Base-by-base conservation (phyloP, 2,113 vertebrate species). In the Hippocampus mohnikei region DNA sequence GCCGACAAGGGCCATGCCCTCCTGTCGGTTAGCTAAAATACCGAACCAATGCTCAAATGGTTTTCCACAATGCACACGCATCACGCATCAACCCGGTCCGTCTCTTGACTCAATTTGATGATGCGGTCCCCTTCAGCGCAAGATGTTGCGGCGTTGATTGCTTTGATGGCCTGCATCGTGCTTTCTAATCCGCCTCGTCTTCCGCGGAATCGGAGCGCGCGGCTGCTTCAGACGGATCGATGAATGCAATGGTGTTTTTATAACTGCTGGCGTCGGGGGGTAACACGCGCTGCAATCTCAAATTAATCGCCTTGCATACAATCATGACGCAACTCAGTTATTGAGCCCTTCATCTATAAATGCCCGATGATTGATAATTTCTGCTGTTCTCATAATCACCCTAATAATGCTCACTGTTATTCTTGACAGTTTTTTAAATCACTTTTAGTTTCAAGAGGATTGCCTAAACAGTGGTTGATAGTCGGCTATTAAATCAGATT, bases 231-330 rank as follows among this genome's bases (percentile, higher is more conserved):
- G 48, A 53, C 12, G 18, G 66, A 67, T 67, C 48, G n/a, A 67
- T 67, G 66, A 53, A 67, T 53, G 48, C 29, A 53, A 67, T 53
- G 66, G n/a, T 67, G 48, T 67, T 67, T 67, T 67, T n/a, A 40
- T 37, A 67, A 67, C 48, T 18, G 46, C 41, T 6, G n/a, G 41
- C 6, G 63, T 25, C 3, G 18, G 41, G 46, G 23, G 41, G 33
- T 65, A 25, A 25, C n/a, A 15, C 27, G 23, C 42, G 25, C 46
- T 42, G 46, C 23, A 16, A 3, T 13, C 13, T 44, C 16, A 5
- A 15, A 16, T 48, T 48, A 48, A 48, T 48, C 46, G 16, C 18
- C 6, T 50, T 8, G 20, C 48, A 50, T 20, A 21, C 48, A 50
- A 20, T 50, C 18, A 50, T 21, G 20, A 50, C 8, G 52, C 21